These are phyloP conservation scores for Dimorphilus gyrociliatus DNA, from an alignment of 2,888 invertebrate genomes.

Conservation along the genomic window DNA sequence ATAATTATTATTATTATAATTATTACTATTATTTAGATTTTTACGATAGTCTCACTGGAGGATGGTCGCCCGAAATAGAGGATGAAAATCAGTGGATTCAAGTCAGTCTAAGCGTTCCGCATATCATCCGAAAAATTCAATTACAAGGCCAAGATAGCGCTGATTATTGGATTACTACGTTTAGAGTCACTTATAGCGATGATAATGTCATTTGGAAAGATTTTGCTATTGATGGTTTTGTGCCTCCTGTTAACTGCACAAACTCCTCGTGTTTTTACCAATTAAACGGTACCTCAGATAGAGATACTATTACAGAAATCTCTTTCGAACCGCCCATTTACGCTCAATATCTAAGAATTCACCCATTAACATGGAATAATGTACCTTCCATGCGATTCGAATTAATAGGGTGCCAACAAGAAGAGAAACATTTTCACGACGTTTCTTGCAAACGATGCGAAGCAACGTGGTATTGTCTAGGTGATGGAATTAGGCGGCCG, in stretches of 20 bases:
- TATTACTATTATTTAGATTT: too few relatives aligned
- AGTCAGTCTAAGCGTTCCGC: constrained; percentile 14
- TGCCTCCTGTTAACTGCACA: too few relatives aligned
- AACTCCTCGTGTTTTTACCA: too few relatives aligned
- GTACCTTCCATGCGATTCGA: constrained; percentile 18
- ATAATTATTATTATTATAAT: not conserved
- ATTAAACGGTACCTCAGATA: constrained; percentile 14
- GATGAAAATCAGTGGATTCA: constrained; percentile 18
- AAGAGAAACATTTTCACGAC: constrained; percentile 16
- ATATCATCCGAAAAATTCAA: constrained; percentile 15
- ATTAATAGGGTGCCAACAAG: constrained; percentile 16
- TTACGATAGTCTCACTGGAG: constrained; percentile 17
- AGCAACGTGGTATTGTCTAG: constrained; percentile 19
- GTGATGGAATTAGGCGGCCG: constrained; percentile 15
- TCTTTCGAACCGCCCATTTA: constrained; percentile 13
- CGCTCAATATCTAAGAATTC: constrained; percentile 13
- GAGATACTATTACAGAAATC: constrained; percentile 11
- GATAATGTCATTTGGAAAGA: constrained; percentile 2
- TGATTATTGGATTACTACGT: constrained; percentile 17
- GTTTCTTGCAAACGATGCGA: constrained; percentile 20
- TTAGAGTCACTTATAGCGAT: constrained; percentile 10
- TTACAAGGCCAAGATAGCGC: constrained; percentile 19
- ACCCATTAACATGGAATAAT: constrained; percentile 16
- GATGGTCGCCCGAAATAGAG: constrained; percentile 19
- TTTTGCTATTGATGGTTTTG: too few relatives aligned